Percentiles rank a stretch among this genome's conserved stretches.
Conservation (phyloP, 2,888 invertebrate genomes). For the Caenorhabditis angaria region DNA sequence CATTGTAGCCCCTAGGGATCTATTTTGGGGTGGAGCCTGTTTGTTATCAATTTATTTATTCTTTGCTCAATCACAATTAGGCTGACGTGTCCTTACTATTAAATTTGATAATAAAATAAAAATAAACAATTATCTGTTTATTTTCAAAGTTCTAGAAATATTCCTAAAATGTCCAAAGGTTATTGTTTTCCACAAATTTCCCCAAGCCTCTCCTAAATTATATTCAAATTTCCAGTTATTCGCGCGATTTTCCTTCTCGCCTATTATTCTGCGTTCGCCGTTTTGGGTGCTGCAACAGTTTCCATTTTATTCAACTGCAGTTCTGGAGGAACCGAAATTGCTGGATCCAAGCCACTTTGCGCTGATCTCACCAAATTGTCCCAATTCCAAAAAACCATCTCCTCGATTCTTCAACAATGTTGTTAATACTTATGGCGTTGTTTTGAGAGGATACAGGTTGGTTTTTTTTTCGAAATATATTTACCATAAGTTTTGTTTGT, state of each 20-base stretch:
- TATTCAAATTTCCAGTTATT: conserved; percentile 33
- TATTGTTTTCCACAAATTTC: too few relatives aligned
- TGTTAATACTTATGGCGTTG: conserved; percentile 22
- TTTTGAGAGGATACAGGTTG: conserved; percentile 32
- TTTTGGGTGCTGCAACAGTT: conserved; percentile 22
- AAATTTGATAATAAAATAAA: not conserved
- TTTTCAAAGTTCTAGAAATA: not conserved
- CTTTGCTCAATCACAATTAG: too few relatives aligned
- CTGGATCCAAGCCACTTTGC: conserved; percentile 43
- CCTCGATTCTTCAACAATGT: conserved; percentile 32
- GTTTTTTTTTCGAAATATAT: not conserved
- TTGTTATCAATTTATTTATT: too few relatives aligned
- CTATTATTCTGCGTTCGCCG: conserved; percentile 23
- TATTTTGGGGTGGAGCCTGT: too few relatives aligned
- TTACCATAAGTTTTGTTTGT: too few relatives aligned
- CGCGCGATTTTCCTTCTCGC: conserved; percentile 14
- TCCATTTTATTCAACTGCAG: conserved; percentile 28
- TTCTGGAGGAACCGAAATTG: conserved; percentile 31
- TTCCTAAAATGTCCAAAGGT: conserved; percentile 1
- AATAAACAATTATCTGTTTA: not conserved
- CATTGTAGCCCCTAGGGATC: too few relatives aligned
- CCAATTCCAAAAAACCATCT: conserved; percentile 29
- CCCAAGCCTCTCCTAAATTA: not conserved
- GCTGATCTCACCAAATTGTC: conserved; percentile 36
- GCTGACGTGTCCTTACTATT: conserved; percentile 11